Evolutionary conservation across 2,113 vertebrate genomes (phyloP), one percentile per base, ranked within the genome.

Genomic region (Camarhynchus parvulus): DNA sequence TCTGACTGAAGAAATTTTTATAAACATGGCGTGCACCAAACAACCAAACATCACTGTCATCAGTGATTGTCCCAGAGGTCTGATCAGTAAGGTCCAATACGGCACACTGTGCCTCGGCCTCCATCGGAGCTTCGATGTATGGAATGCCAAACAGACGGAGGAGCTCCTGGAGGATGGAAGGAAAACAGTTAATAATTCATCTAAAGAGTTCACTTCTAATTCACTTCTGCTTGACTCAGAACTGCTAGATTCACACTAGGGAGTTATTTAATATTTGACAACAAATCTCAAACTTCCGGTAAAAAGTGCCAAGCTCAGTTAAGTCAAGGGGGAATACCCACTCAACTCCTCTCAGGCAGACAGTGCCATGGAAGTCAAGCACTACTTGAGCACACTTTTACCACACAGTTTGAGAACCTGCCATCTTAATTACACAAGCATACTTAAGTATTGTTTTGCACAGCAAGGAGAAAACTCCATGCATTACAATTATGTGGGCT

Each of bases 11-110:
- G 96, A 99, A 99, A 95, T 99, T 99, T 97, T 98, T 99, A 96
- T 99, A 99, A 89, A 99, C 99, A 3, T 99, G 99, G 13, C 99
- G 98, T 23, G 98, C 99, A 4, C 99, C 99, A 47, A 99, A 99
- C 23, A 99, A 97, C 99, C 99, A 99, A 80, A 99, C 98, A n/a
- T 99, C 99, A 1, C 99, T 99, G 76, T 99, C 99, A 33, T 99
- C 99, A 0, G 99, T 99, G 97, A 99, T 99, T 77, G 99, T 99
- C 62, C 99, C 99, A 5, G 99, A 97, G 3, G 99, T 99, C 80
- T 99, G 99, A 55, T 99, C 99, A 0, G 98, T 96, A 4, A 98
- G 98, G 86, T 99, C 99, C 44, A 99, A 52, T 0, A 98, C 21
- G 1, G 99, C 99, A 44, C 99, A 99, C 93, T 99, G 99, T 1